A percentile compares a stretch with the other conserved stretches of the same genome.
phyloP scores from a whole-genome alignment of 2,797 vertebrate species.

The Mus caroli region DNA sequence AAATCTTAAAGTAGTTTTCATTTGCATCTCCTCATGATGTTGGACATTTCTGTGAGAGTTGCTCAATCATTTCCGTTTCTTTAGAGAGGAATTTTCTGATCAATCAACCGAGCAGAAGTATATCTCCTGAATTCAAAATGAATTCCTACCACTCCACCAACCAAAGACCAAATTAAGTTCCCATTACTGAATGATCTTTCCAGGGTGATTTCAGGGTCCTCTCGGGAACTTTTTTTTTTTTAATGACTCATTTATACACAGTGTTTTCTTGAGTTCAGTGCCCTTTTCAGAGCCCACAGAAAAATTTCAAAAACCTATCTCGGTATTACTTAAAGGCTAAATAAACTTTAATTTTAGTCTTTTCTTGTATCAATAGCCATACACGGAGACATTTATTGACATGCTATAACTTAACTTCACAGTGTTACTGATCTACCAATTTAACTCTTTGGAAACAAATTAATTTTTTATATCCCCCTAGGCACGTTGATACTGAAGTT shows the following conservation, averaged over 20 bases:
- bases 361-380: background rate
- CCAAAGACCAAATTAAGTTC: background rate
- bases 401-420: background rate
- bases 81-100: background rate
- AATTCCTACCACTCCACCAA: background rate
- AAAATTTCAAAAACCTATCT: constrained; percentile 21
- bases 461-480: background rate
- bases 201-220: background rate
- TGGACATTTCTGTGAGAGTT: background rate
- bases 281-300: background rate
- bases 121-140: background rate
- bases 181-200: background rate
- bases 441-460: background rate
- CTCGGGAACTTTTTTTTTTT: background rate
- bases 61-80: background rate
- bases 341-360: background rate
- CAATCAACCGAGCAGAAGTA: background rate
- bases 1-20: background rate
- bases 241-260: background rate
- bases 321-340: background rate
- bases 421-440: background rate
- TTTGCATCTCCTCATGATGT: background rate
- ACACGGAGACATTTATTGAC: background rate
- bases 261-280: background rate
- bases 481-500: background rate